A percentile compares a stretch with the other conserved stretches of the same genome.
These are phyloP conservation scores for Bradypodion pumilum DNA, from an alignment of 2,797 vertebrate genomes.

Conservation along the genomic window DNA sequence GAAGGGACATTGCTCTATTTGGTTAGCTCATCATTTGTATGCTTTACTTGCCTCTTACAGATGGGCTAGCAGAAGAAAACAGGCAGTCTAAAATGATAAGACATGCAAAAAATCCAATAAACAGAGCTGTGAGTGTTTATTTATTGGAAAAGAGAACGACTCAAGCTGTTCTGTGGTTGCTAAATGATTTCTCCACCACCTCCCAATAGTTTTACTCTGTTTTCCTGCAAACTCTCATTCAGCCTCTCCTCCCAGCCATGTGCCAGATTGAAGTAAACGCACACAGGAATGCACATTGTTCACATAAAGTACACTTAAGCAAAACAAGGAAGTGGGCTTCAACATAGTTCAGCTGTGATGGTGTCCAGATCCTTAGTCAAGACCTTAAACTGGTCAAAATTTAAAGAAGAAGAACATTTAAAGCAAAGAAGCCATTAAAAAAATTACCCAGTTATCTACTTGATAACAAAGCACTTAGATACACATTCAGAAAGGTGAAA, in stretches of 20 bases:
- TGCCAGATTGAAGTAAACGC: neutral
- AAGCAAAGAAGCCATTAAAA: neutral
- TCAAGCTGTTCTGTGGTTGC: neutral
- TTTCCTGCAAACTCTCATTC: neutral
- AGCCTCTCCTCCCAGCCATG: neutral
- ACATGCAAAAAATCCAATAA: neutral
- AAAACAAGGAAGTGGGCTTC: neutral
- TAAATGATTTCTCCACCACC: too few relatives aligned
- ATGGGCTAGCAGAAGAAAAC: neutral
- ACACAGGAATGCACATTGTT: conserved; percentile 13
- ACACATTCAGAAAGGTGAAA: neutral
- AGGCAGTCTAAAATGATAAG: neutral
- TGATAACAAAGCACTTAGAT: neutral
- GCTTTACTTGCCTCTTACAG: neutral
- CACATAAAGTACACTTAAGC: neutral
- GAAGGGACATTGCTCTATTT: conserved; percentile 1
- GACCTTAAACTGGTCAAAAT: neutral
- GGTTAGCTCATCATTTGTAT: neutral
- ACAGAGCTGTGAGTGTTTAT: neutral
- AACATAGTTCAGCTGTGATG: neutral
- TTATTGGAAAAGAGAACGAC: neutral
- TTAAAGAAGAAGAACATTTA: neutral
- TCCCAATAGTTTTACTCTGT: neutral
- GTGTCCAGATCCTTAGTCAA: neutral
- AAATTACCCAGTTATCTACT: neutral